These are phyloP conservation scores for Crocidura indochinensis DNA, from an alignment of 2,797 vertebrate genomes.

Conservation along the genomic window DNA sequence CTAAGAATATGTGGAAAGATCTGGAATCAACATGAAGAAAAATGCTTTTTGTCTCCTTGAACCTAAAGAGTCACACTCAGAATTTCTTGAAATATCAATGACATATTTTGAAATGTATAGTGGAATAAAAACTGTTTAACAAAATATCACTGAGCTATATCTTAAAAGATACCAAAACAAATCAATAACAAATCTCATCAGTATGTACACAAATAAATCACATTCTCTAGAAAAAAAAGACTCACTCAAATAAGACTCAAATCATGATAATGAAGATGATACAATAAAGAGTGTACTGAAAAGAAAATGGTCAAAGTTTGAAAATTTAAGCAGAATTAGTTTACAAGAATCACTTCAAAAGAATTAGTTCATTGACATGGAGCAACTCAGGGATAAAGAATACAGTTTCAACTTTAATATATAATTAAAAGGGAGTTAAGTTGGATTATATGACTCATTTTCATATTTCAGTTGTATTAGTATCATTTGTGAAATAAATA, in stretches of 20 bases:
- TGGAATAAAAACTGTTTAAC: constrained; percentile 76
- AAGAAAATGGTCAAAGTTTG: neutral
- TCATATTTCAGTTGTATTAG: no score
- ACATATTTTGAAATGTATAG: constrained; percentile 61
- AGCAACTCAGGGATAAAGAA: no score
- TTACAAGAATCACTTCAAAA: no score
- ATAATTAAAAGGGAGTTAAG: no score
- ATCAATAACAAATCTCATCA: constrained; percentile 65
- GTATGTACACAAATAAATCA: constrained; percentile 76
- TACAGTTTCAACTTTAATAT: no score
- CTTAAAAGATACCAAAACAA: constrained; percentile 56
- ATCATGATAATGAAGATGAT: no score
- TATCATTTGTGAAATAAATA: no score
- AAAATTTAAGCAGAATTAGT: neutral
- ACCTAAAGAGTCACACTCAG: constrained; percentile 66
- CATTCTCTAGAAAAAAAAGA: neutral
- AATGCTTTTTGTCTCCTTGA: constrained; percentile 41
- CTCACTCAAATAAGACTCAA: no score
- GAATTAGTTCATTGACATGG: no score
- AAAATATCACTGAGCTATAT: constrained; percentile 73
- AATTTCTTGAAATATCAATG: constrained; percentile 63
- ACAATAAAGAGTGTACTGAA: neutral
- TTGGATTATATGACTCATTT: no score
- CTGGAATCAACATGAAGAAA: constrained; percentile 38
- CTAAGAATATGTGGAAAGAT: neutral